Percentiles rank a stretch among this genome's conserved stretches.
Evolutionary conservation across 2,888 invertebrate genomes (phyloP).

Genomic region (Cotesia congregata): DNA sequence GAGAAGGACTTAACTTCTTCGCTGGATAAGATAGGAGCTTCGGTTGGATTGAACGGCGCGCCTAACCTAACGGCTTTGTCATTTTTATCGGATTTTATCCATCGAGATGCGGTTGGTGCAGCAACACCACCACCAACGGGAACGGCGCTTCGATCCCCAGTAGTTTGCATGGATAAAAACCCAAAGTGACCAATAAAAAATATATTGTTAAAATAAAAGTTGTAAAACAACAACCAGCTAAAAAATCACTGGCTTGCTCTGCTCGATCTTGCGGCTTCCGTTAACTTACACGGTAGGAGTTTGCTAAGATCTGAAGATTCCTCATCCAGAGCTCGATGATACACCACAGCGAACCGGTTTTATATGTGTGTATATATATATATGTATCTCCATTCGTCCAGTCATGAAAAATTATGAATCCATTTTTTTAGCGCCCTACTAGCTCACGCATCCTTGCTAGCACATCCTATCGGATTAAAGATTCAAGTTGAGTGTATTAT

Average conservation of each 20-base stretch:
- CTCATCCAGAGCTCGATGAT: constrained; percentile 21
- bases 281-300: constrained; percentile 36
- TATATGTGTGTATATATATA: neutral
- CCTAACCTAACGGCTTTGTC: constrained; percentile 59
- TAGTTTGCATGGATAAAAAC: constrained; percentile 33
- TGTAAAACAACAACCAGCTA: neutral
- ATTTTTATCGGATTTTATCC: constrained; percentile 62
- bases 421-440: constrained; percentile 38
- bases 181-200: constrained; percentile 33
- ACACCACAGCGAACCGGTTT: constrained; percentile 39
- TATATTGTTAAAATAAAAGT: neutral
- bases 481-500: too few species aligned
- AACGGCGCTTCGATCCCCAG: constrained; percentile 26
- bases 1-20: constrained; percentile 32
- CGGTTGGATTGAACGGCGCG: constrained; percentile 21
- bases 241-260: constrained; percentile 13
- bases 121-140: constrained; percentile 2
- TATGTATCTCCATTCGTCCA: neutral
- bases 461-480: constrained; percentile 2
- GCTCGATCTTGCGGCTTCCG: constrained; percentile 36
- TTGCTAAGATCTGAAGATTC: constrained; percentile 14
- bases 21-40: neutral
- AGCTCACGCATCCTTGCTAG: constrained; percentile 28
- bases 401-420: constrained; percentile 33
- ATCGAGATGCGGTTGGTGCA: constrained; percentile 35